Evolutionary conservation across 2,888 invertebrate genomes (phyloP).

Genomic region (Ochropacha duplaris): DNA sequence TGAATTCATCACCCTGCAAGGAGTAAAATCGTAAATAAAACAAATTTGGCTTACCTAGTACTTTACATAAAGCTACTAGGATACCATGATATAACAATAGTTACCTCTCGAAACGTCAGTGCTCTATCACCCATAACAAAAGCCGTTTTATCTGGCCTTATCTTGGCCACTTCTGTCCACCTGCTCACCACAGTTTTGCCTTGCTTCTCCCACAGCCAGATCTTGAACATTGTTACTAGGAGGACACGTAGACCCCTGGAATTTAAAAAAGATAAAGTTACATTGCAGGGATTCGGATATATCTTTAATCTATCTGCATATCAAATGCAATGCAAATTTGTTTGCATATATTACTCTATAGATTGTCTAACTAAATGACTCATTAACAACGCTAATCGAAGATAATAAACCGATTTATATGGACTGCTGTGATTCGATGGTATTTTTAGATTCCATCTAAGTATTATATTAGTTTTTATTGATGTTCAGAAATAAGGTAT

Average conservation of each 20-base stretch:
- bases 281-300: no score
- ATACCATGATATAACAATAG: conserved; percentile 1
- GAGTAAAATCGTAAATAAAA: conserved; percentile 9
- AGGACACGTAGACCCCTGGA: conserved; percentile 82
- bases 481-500: no score
- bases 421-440: no score
- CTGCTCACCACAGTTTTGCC: conserved; percentile 82
- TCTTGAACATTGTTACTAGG: conserved; percentile 72
- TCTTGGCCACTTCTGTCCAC: conserved; percentile 75
- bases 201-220: conserved; percentile 78
- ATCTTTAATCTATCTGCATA: no score
- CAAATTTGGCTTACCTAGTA: background rate
- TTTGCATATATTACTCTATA: no score
- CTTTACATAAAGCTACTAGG: conserved; percentile 3
- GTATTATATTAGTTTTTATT: no score
- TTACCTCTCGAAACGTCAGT: conserved; percentile 87
- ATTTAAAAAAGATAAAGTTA: conserved; percentile 25
- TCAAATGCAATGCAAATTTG: no score
- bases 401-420: no score
- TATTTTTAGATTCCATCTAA: no score
- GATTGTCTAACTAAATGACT: no score
- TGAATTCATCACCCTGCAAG: conserved; percentile 81
- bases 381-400: no score
- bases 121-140: conserved; percentile 86
- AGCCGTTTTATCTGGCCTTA: conserved; percentile 86